A percentile compares a stretch with the other conserved stretches of the same genome.
Conservation (phyloP, 2,113 vertebrate genomes). For the Xenopus borealis region DNA sequence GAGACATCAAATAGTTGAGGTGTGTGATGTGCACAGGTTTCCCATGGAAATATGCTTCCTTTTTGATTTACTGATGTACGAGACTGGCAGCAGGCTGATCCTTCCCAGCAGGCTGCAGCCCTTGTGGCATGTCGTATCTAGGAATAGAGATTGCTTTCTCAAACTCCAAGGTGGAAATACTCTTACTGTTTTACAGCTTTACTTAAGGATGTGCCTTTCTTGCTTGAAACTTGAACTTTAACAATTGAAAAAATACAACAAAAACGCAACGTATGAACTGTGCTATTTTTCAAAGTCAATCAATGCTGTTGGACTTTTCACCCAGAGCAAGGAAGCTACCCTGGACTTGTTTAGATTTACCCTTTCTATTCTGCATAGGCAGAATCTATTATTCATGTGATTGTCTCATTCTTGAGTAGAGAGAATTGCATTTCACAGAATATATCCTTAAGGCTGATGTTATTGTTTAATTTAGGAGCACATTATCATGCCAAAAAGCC, state of each 20-base stretch:
- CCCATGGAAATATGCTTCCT: constrained; percentile 27
- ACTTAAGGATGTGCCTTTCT: constrained; percentile 9
- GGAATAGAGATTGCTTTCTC: constrained; percentile 20
- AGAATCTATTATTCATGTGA: neutral
- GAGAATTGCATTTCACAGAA: neutral
- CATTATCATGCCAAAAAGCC: neutral
- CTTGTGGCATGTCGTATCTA: constrained; percentile 8
- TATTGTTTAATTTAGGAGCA: neutral
- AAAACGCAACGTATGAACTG: neutral
- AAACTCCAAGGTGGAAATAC: neutral
- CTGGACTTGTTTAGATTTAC: neutral
- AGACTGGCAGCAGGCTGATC: constrained; percentile 28
- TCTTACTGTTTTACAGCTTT: neutral
- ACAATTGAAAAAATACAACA: constrained; percentile 3
- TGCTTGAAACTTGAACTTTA: constrained; percentile 20
- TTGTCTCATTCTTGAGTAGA: neutral
- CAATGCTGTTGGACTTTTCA: neutral
- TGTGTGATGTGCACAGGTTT: constrained; percentile 35
- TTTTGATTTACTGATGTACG: constrained; percentile 30
- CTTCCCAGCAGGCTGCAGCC: constrained; percentile 25
- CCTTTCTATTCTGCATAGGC: neutral
- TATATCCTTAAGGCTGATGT: neutral
- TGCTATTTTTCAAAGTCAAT: constrained; percentile 15
- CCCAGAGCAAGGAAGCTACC: neutral
- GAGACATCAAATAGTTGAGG: constrained; percentile 28